A percentile compares a stretch with the other conserved stretches of the same genome.
phyloP scores from a whole-genome alignment of 2,113 vertebrate genomes.

The Indicator maculatus region DNA sequence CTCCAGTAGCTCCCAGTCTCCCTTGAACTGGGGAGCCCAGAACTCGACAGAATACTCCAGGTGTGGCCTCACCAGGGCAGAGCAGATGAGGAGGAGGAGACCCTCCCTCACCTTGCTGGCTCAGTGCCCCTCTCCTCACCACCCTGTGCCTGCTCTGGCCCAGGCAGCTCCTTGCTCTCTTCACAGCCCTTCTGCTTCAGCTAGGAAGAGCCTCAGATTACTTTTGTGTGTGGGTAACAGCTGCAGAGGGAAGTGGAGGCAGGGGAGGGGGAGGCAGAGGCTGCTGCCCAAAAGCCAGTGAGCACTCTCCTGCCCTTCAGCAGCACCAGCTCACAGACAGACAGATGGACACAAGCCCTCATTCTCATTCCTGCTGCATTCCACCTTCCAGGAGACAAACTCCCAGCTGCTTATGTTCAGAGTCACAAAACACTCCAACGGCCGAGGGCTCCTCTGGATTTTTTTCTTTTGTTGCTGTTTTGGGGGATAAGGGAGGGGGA shows the following conservation, averaged over 20 bases:
- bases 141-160: fast-evolving
- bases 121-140: too few species aligned
- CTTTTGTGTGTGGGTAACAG: fast-evolving
- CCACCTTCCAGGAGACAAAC: background rate
- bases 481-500: background rate
- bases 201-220: background rate
- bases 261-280: background rate
- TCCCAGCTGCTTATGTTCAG: background rate
- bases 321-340: background rate
- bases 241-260: background rate
- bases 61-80: too few species aligned
- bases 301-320: background rate
- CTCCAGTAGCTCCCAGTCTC: too few species aligned
- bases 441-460: background rate
- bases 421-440: background rate
- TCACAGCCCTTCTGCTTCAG: background rate
- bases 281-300: background rate
- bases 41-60: too few species aligned
- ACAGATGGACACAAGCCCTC: background rate
- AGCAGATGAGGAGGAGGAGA: too few species aligned
- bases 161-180: background rate
- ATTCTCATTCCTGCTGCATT: background rate
- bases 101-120: background rate
- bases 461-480: fast-evolving
- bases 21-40: too few species aligned